A percentile compares a stretch with the other conserved stretches of the same genome.
Conservation (phyloP, 1,140 invertebrate species). For the Atta texana region DNA sequence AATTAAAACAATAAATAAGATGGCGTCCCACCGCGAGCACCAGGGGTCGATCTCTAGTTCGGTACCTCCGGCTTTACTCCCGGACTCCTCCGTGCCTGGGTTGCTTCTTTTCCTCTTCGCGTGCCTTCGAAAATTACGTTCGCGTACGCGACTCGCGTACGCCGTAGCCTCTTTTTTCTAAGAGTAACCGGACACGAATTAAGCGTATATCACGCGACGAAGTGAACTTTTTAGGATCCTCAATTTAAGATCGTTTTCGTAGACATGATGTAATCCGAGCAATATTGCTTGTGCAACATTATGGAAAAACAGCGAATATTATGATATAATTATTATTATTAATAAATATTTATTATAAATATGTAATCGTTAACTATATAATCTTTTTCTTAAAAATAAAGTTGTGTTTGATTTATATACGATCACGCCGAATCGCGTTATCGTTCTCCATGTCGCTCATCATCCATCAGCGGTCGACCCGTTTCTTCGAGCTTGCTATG, state of each 20-base stretch:
- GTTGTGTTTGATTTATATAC: not conserved
- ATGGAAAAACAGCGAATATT: not conserved
- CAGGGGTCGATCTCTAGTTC: slow-evolving; percentile 82
- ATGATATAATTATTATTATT: not conserved
- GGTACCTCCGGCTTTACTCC: slow-evolving; percentile 52
- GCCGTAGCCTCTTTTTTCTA: slow-evolving; percentile 41
- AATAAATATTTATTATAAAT: not conserved
- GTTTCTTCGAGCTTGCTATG: not conserved
- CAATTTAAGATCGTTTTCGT: not conserved
- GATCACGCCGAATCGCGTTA: not conserved
- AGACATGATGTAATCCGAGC: slow-evolving; percentile 30
- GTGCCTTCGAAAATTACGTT: slow-evolving; percentile 59
- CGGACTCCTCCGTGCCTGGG: not conserved
- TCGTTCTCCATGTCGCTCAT: not conserved
- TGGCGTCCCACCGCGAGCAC: slow-evolving; percentile 85
- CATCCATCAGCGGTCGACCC: slow-evolving; percentile 11
- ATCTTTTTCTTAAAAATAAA: not conserved
- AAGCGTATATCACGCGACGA: slow-evolving; percentile 40
- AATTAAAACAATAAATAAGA: slow-evolving; percentile 87
- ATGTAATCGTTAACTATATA: not conserved
- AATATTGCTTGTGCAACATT: not conserved
- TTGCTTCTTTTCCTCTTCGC: slow-evolving; percentile 42
- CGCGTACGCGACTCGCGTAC: slow-evolving; percentile 49
- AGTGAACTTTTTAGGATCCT: slow-evolving; percentile 16
- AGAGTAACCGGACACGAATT: slow-evolving; percentile 45